phyloP scores from a whole-genome alignment of 2,797 vertebrate species.

The Enteromius afrohamiltoni region DNA sequence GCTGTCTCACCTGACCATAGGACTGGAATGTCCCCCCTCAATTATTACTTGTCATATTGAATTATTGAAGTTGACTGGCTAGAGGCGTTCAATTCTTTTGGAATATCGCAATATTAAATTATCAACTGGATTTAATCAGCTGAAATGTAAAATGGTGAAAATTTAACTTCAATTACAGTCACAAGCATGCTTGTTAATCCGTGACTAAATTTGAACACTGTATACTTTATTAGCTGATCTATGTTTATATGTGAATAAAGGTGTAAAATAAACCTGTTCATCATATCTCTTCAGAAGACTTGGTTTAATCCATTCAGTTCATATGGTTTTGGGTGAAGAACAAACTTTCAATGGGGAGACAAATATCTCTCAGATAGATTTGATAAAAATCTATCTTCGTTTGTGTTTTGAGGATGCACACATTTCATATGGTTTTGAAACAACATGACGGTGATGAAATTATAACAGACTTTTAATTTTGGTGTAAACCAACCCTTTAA shows the following conservation, averaged over 20 bases:
- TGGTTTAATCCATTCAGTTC: not conserved
- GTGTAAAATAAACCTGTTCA: not conserved
- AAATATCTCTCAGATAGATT: not conserved
- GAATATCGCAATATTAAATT: not conserved
- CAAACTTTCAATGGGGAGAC: not conserved
- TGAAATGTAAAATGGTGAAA: not conserved
- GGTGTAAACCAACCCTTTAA: not conserved
- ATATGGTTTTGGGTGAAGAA: not conserved
- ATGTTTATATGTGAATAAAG: not conserved
- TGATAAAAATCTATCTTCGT: not conserved
- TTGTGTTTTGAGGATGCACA: not conserved
- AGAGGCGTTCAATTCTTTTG: not conserved
- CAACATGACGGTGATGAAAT: not conserved
- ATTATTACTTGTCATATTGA: constrained; percentile 41
- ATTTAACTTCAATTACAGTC: not conserved
- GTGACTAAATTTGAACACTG: not conserved
- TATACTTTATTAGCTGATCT: not conserved
- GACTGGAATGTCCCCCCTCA: not conserved
- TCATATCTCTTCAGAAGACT: not conserved
- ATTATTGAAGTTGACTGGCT: constrained; percentile 10
- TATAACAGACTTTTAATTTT: not conserved
- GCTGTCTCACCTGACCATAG: constrained; percentile 36
- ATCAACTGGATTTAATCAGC: not conserved
- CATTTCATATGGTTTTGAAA: not conserved
- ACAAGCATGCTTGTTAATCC: not conserved